Percentiles rank a stretch among this genome's conserved stretches.
Evolutionary conservation across 2,113 vertebrate species (phyloP).

Genomic region (Telmatochromis sp.): DNA sequence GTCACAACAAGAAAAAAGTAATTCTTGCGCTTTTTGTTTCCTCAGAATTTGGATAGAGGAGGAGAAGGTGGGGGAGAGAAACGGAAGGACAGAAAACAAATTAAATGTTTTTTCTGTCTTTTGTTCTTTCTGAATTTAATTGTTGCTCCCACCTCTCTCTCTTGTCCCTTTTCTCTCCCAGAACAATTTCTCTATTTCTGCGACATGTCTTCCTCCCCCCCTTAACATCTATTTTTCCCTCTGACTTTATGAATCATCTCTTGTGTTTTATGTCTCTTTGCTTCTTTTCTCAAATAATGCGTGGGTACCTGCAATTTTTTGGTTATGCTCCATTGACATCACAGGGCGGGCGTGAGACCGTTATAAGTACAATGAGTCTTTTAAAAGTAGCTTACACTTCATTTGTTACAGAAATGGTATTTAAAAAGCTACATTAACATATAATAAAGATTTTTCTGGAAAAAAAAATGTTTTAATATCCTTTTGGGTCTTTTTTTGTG

Average conservation of each 20-base stretch:
- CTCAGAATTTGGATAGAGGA: not conserved
- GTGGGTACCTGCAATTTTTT: not conserved
- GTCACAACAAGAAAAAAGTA: slow-evolving; percentile 8
- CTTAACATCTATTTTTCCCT: not conserved
- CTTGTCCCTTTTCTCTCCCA: not conserved
- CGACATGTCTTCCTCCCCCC: not conserved
- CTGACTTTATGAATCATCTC: not conserved
- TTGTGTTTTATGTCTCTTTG: not conserved
- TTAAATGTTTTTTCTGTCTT: not conserved
- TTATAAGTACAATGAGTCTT: not conserved
- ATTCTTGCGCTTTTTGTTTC: slow-evolving; percentile 21
- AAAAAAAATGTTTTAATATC: not conserved
- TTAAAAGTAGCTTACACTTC: not conserved
- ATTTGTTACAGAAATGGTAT: not conserved
- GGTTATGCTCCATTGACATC: not conserved
- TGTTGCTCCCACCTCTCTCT: not conserved
- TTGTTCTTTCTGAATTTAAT: slow-evolving; percentile 6
- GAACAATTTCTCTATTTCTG: not conserved
- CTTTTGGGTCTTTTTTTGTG: rapidly evolving
- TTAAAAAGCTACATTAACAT: not conserved
- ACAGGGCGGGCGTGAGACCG: not conserved
- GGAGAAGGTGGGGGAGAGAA: not conserved
- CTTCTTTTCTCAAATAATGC: not conserved
- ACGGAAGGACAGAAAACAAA: slow-evolving; percentile 6
- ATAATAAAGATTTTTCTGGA: not conserved